Evolutionary conservation across 2,797 vertebrate species (phyloP), one percentile per base, ranked within the genome.

Genomic region (Neosalanx taihuensis): DNA sequence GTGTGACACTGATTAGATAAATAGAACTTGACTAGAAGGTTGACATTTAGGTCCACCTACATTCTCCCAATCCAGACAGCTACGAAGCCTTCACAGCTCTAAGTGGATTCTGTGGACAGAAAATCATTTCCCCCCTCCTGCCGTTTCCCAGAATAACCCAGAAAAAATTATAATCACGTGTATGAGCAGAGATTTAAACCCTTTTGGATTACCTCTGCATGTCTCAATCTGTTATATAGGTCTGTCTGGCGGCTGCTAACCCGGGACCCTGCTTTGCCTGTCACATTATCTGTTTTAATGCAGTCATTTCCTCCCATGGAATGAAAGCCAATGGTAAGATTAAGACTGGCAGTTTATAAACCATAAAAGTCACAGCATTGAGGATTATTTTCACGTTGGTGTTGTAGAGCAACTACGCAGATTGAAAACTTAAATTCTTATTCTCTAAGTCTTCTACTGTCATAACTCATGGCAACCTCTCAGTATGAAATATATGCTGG

Each of bases 181-280:
- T 88, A 80, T 83, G 83, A 80, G 87, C 83, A 80, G 83, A 86
- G 88, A 85, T 89, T 89, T 91, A 91, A 92, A 91, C 78, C 90
- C 86, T 84, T 89, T 79, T 86, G 91, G 92, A 93, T 93, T 93
- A 92, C 84, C 88, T 86, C 90, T 84, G 81, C 80, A 83, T 81
- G 84, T 89, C 84, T 90, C 88, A 88, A 87, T 90, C 90, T 88
- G 86, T 87, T 88, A 88, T 88, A 85, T 90, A 90, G 89, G 89
- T 90, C 90, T 92, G 87, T 90, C 89, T 89, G 86, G 80, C 65
- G 64, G 80, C 65, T 72, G 72, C 76, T 75, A 67, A 74, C 76
- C 76, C 73, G 63, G 59, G 15, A 69, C 77, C 81, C 72, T 64
- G 82, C 84, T 72, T 72, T 79, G 79, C 77, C 75, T n/a, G 57